These are phyloP conservation scores for Theonella swinhoei DNA, from an alignment of 37 sponge, comb jelly and placozoan species.

Conservation along the genomic window DNA sequence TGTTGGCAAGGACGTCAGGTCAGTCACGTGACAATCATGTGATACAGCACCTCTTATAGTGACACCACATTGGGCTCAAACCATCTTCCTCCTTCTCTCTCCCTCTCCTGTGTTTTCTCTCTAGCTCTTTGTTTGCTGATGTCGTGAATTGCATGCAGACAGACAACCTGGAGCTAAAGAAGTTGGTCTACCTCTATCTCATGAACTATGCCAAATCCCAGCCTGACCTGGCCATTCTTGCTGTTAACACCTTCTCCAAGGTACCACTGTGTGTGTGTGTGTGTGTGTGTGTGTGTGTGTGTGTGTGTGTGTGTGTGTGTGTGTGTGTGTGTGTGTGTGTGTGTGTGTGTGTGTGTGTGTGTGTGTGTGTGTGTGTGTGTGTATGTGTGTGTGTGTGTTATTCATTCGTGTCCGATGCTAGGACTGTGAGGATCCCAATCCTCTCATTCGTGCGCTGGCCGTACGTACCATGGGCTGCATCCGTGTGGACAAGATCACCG, in stretches of 20 bases:
- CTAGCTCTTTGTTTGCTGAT: slow-evolving; percentile 93
- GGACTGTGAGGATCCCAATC: slow-evolving; percentile 94
- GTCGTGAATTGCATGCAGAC: slow-evolving; percentile 99
- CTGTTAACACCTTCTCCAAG: slow-evolving; percentile 99
- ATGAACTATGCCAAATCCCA: slow-evolving; percentile 99
- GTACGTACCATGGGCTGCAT: slow-evolving; percentile 98
- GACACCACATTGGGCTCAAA: background rate
- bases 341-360: slow-evolving; percentile 1
- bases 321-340: slow-evolving; percentile 6
- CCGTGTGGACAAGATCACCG: slow-evolving; percentile 96
- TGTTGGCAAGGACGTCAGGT: slow-evolving; percentile 99
- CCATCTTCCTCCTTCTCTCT: background rate
- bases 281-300: slow-evolving; percentile 21
- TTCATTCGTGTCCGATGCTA: background rate
- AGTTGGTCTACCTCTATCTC: slow-evolving; percentile 97
- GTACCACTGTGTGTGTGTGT: slow-evolving; percentile 43
- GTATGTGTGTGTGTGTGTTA: no score
- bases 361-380: background rate
- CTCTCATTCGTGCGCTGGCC: slow-evolving; percentile 93
- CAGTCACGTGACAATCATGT: background rate
- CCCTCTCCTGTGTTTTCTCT: background rate
- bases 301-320: slow-evolving; percentile 6
- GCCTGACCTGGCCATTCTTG: slow-evolving; percentile 95
- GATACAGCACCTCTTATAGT: background rate
- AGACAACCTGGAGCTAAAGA: slow-evolving; percentile 98